These are phyloP conservation scores for Fragariocoptes setiger DNA, from an alignment of 1,140 invertebrate genomes.

Conservation along the genomic window DNA sequence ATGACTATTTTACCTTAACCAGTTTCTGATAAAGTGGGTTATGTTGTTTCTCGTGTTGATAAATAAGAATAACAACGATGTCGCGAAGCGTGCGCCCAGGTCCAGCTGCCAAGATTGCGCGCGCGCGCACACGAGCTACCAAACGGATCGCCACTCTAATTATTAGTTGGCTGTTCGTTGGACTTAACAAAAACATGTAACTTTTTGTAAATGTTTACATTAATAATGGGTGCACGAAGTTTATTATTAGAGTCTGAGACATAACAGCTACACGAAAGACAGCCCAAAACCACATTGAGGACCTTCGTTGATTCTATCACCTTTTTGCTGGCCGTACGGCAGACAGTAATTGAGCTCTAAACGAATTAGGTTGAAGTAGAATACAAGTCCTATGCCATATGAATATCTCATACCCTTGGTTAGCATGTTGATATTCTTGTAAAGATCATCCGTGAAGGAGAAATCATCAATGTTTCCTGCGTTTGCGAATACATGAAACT, in stretches of 20 bases:
- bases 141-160: too few relatives aligned
- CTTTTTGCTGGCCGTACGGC: conserved; percentile 23
- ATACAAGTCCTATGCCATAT: conserved; percentile 36
- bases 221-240: too few relatives aligned
- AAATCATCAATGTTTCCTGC: conserved; percentile 36
- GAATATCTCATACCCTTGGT: conserved; percentile 15
- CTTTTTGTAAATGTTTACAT: too few relatives aligned
- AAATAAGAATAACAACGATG: too few relatives aligned
- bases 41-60: too few relatives aligned
- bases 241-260: background rate
- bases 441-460: conserved; percentile 15
- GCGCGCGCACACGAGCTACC: too few relatives aligned
- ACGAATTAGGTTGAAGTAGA: conserved; percentile 39
- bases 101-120: too few relatives aligned
- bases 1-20: too few relatives aligned
- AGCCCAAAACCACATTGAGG: conserved; percentile 37
- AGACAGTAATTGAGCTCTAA: conserved; percentile 56
- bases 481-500: conserved; percentile 56
- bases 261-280: conserved; percentile 23
- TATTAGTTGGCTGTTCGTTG: too few relatives aligned
- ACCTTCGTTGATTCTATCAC: conserved; percentile 23
- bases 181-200: too few relatives aligned
- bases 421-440: conserved; percentile 13
- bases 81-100: too few relatives aligned
- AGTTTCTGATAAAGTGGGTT: too few relatives aligned